These are phyloP conservation scores for Rhinoraja longicauda DNA, from an alignment of 2,797 vertebrate genomes.

Conservation along the genomic window DNA sequence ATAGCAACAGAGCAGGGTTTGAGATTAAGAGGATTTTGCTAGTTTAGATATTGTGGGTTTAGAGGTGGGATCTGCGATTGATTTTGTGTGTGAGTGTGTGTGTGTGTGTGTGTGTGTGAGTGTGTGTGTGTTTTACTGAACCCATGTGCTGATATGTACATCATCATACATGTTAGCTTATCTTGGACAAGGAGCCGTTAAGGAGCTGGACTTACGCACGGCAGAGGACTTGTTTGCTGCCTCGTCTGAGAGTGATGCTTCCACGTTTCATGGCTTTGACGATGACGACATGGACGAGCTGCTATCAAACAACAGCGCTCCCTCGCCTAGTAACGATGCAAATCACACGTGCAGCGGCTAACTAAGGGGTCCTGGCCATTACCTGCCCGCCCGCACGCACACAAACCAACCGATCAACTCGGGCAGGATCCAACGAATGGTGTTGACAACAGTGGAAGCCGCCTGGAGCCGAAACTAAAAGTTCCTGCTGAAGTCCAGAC, in stretches of 20 bases:
- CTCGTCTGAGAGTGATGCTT: conserved; percentile 96
- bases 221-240: conserved; percentile 96
- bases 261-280: conserved; percentile 96
- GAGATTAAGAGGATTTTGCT: conserved; percentile 35
- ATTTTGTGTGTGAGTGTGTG: conserved; percentile 19
- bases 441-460: conserved; percentile 21
- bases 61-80: conserved; percentile 38
- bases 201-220: conserved; percentile 73
- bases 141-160: conserved; percentile 76
- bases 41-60: conserved; percentile 30
- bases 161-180: conserved; percentile 75
- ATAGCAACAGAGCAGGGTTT: not conserved
- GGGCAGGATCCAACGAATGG: conserved; percentile 32
- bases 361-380: not conserved
- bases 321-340: conserved; percentile 23
- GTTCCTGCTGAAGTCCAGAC: conserved; percentile 15
- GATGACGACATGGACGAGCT: conserved; percentile 91
- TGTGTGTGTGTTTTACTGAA: conserved; percentile 61
- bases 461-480: not conserved
- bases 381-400: conserved; percentile 9
- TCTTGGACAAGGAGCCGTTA: conserved; percentile 78
- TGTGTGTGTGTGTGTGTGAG: conserved; percentile 24
- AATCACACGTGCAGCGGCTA: conserved; percentile 11
- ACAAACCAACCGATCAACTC: not conserved
- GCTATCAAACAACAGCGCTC: conserved; percentile 68